Conservation (phyloP, 1,140 invertebrate genomes). For the Pseudomyrmex flavicornis region DNA sequence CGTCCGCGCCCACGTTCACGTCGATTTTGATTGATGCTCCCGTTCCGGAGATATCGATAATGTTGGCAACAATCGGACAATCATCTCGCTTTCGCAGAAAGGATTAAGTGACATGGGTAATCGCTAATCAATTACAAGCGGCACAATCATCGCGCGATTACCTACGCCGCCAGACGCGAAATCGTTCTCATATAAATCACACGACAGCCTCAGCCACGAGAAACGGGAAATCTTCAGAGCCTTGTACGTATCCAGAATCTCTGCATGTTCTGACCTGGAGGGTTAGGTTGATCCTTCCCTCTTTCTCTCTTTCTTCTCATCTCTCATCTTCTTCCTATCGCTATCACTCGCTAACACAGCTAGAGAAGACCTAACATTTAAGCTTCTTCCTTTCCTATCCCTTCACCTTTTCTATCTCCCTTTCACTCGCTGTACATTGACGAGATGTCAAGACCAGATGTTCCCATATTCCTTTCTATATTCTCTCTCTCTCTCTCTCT, state of each 20-base stretch:
- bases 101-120: slow-evolving; percentile 70
- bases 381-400: slow-evolving; percentile 27
- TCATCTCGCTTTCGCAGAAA: slow-evolving; percentile 42
- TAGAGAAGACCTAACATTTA: slow-evolving; percentile 40
- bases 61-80: slow-evolving; percentile 25
- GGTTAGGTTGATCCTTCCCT: slow-evolving; percentile 14
- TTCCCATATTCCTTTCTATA: slow-evolving; percentile 48
- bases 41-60: slow-evolving; percentile 28
- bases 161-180: slow-evolving; percentile 75
- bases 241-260: slow-evolving; percentile 68
- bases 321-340: slow-evolving; percentile 58
- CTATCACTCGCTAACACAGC: slow-evolving; percentile 13
- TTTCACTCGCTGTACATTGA: slow-evolving; percentile 69
- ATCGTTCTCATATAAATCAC: slow-evolving; percentile 84
- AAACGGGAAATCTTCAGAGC: slow-evolving; percentile 61
- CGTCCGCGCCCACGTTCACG: background rate
- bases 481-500: slow-evolving; percentile 17
- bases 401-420: slow-evolving; percentile 58
- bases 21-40: slow-evolving; percentile 49
- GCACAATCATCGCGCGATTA: slow-evolving; percentile 80
- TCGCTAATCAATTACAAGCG: slow-evolving; percentile 81
- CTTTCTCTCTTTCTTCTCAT: slow-evolving; percentile 7
- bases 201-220: slow-evolving; percentile 72
- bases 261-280: slow-evolving; percentile 28
- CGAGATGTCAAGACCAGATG: slow-evolving; percentile 79